These are phyloP conservation scores for Balaenoptera acutorostrata DNA, from an alignment of 2,113 vertebrate species.

Conservation along the genomic window DNA sequence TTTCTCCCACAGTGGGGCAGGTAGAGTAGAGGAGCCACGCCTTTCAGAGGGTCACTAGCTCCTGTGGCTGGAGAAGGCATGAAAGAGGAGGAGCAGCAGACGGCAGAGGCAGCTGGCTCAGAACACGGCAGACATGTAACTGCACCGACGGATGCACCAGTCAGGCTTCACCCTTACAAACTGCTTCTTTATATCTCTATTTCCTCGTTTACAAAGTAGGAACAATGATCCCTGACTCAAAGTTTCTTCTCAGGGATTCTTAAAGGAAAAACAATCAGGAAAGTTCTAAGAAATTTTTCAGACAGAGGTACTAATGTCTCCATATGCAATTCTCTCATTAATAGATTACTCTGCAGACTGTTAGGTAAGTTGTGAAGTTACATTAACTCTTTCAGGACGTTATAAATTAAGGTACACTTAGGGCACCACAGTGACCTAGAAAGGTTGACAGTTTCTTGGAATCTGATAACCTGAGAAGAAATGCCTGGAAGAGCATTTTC, in stretches of 20 bases:
- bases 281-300: background rate
- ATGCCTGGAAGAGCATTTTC: background rate
- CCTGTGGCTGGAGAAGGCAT: background rate
- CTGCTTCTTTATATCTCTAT: background rate
- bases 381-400: conserved; percentile 3
- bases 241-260: background rate
- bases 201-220: background rate
- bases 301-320: background rate
- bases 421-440: background rate
- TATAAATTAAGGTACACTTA: background rate
- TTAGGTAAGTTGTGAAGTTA: background rate
- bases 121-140: background rate
- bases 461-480: background rate
- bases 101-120: background rate
- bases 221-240: background rate
- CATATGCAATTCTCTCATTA: background rate
- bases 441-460: background rate
- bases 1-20: background rate
- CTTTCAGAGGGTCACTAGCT: background rate
- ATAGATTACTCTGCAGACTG: background rate
- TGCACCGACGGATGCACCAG: background rate
- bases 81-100: background rate
- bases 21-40: background rate
- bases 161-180: background rate
- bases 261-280: background rate